These are phyloP conservation scores for Antechinus flavipes DNA, from an alignment of 2,113 vertebrate species.

Conservation along the genomic window DNA sequence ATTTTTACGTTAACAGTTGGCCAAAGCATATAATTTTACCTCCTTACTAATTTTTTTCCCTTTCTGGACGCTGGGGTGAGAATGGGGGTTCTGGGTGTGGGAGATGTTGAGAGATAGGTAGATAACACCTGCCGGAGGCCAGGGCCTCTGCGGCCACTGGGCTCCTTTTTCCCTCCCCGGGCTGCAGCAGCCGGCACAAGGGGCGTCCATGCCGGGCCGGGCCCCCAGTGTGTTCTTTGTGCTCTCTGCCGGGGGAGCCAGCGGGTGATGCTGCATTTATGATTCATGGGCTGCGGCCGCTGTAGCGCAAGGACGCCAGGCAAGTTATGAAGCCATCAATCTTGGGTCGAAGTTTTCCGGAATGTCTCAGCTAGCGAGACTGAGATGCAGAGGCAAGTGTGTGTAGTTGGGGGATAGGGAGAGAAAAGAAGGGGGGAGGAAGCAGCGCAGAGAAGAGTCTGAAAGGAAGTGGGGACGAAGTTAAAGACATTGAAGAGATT, in stretches of 20 bases:
- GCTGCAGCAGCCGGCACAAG: not conserved
- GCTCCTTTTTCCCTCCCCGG: rapidly evolving
- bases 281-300: constrained; percentile 60
- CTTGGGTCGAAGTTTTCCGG: constrained; percentile 64
- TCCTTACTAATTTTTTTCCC: not conserved
- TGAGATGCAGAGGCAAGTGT: constrained; percentile 36
- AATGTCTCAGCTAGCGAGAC: constrained; percentile 60
- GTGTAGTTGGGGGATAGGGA: not conserved
- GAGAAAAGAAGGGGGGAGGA: not conserved
- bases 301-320: constrained; percentile 64
- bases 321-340: constrained; percentile 80
- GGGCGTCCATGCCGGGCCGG: not conserved
- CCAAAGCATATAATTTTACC: not conserved
- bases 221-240: constrained; percentile 62
- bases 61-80: not conserved
- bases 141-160: not conserved
- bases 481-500: constrained; percentile 29
- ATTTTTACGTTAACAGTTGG: not conserved
- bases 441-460: not conserved
- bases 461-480: not conserved
- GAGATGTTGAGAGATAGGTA: not conserved
- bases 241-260: constrained; percentile 58
- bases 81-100: not conserved
- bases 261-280: constrained; percentile 48
- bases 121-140: not conserved